Evolutionary conservation across 2,797 vertebrate species (phyloP).

Genomic region (Gila robusta): DNA sequence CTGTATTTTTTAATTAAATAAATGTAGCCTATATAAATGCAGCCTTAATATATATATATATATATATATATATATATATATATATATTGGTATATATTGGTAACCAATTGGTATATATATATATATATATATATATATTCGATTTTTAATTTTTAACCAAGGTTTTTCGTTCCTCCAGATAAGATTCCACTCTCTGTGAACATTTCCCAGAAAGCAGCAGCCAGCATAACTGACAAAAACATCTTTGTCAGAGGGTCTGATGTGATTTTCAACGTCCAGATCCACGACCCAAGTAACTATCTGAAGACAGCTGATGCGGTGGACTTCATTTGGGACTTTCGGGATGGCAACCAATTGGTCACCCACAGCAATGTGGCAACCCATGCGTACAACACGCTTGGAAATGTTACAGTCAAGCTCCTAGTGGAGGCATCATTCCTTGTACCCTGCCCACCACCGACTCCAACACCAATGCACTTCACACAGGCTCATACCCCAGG

Average conservation of each 20-base stretch:
- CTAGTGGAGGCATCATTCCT: constrained; percentile 87
- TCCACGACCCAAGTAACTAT: constrained; percentile 93
- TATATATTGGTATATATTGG: background rate
- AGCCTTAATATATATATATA: background rate
- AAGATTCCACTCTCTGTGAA: constrained; percentile 88
- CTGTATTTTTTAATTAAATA: background rate
- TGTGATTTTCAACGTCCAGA: constrained; percentile 82
- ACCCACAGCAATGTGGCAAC: constrained; percentile 81
- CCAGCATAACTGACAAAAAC: constrained; percentile 83
- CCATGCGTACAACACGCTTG: constrained; percentile 80
- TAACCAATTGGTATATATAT: no score
- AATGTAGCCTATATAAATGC: background rate
- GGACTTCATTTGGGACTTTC: constrained; percentile 91
- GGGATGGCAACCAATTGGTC: constrained; percentile 85
- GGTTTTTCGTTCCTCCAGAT: constrained; percentile 75
- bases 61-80: background rate
- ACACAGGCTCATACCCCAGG: constrained; percentile 66
- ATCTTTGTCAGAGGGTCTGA: constrained; percentile 87
- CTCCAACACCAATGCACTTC: constrained; percentile 64
- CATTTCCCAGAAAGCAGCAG: constrained; percentile 88
- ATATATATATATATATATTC: no score
- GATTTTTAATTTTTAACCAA: background rate
- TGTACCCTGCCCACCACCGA: constrained; percentile 77
- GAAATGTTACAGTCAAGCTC: constrained; percentile 85
- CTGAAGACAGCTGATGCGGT: constrained; percentile 84